phyloP scores from a whole-genome alignment of 1,140 invertebrate genomes.

The Campoletis sonorensis region DNA sequence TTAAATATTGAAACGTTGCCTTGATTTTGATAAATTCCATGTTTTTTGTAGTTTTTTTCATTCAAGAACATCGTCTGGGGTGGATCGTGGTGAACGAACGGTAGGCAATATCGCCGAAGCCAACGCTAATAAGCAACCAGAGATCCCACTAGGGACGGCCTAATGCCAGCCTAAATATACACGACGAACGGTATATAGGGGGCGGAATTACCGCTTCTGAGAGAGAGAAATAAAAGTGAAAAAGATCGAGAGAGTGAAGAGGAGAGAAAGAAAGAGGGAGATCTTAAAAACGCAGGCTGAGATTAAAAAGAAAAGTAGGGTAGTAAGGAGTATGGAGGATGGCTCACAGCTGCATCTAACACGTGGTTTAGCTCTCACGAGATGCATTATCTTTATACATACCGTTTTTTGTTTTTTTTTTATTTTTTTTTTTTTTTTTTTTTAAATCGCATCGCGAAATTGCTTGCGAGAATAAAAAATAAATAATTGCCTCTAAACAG shows the following conservation, averaged over 20 bases:
- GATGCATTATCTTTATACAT: conserved; percentile 1
- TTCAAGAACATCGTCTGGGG: conserved; percentile 22
- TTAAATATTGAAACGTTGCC: not conserved
- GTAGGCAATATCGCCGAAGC: conserved; percentile 58
- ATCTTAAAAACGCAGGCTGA: conserved; percentile 50
- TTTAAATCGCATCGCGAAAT: not conserved
- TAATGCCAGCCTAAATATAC: conserved; percentile 66
- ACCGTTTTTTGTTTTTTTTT: too few relatives aligned
- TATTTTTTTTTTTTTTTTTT: too few relatives aligned
- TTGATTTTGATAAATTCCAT: not conserved
- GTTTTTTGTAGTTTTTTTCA: conserved; percentile 37
- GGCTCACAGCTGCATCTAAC: conserved; percentile 27
- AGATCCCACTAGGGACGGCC: conserved; percentile 52
- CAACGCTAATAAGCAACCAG: conserved; percentile 62
- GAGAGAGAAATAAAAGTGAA: not conserved
- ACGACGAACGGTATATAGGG: conserved; percentile 49
- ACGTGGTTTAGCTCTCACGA: not conserved
- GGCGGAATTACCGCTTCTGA: conserved; percentile 27
- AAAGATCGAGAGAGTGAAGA: conserved; percentile 1
- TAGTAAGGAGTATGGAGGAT: conserved; percentile 27
- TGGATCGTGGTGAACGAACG: not conserved
- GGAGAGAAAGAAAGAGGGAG: conserved; percentile 13
- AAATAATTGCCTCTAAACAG: conserved; percentile 51
- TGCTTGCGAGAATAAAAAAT: not conserved
- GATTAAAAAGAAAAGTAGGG: conserved; percentile 57